Evolutionary conservation across 2,797 vertebrate species (phyloP).

Genomic region (Scleropages formosus): DNA sequence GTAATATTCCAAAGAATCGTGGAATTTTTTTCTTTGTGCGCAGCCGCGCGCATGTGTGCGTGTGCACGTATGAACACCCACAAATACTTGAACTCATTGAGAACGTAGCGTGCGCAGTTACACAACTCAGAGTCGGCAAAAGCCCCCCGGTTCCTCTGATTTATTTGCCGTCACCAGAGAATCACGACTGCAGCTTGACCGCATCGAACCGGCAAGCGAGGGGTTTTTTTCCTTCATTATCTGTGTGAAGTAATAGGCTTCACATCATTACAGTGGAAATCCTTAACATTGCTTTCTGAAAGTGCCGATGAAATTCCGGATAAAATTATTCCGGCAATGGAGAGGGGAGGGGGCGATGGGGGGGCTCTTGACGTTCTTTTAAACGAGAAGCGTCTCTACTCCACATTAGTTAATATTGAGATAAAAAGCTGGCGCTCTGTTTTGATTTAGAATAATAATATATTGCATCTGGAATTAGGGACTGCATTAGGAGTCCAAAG

Average conservation of each 20-base stretch:
- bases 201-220: slow-evolving; percentile 24
- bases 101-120: background rate
- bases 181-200: slow-evolving; percentile 29
- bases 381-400: slow-evolving; percentile 54
- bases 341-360: slow-evolving; percentile 47
- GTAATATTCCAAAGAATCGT: slow-evolving; percentile 20
- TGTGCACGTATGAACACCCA: background rate
- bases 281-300: slow-evolving; percentile 11
- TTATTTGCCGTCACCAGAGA: slow-evolving; percentile 38
- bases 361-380: slow-evolving; percentile 40
- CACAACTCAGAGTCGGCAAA: background rate
- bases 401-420: slow-evolving; percentile 59
- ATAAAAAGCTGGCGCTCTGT: slow-evolving; percentile 70
- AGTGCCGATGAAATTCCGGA: slow-evolving; percentile 41
- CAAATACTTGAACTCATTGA: background rate
- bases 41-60: background rate
- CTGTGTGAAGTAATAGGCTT: slow-evolving; percentile 12
- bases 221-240: slow-evolving; percentile 1
- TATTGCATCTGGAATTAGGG: slow-evolving; percentile 73
- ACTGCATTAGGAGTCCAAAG: slow-evolving; percentile 66
- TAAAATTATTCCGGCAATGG: slow-evolving; percentile 55
- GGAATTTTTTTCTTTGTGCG: background rate
- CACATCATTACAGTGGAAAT: slow-evolving; percentile 45
- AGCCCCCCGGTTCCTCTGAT: slow-evolving; percentile 29
- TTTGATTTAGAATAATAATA: slow-evolving; percentile 76